Percentiles rank a stretch among this genome's conserved stretches.
phyloP scores from a whole-genome alignment of 1,140 invertebrate species.

The Berghia stephanieae region DNA sequence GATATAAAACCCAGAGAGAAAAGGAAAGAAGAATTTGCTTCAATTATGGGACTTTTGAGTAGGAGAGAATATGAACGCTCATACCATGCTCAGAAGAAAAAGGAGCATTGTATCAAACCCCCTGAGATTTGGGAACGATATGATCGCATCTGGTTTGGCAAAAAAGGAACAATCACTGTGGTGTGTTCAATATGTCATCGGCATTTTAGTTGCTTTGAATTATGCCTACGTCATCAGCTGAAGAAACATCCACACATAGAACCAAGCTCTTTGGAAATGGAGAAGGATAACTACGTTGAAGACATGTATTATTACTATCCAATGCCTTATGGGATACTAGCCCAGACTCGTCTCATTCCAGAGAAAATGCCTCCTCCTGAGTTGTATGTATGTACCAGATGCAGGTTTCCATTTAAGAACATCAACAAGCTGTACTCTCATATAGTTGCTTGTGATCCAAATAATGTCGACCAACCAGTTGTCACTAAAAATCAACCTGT shows the following conservation, averaged over 20 bases:
- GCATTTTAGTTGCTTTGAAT: conserved; percentile 43
- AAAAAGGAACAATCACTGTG: conserved; percentile 37
- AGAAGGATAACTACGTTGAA: conserved; percentile 37
- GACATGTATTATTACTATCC: conserved; percentile 33
- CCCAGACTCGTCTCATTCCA: conserved; percentile 37
- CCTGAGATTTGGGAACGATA: conserved; percentile 40
- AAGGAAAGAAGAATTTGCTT: conserved; percentile 19
- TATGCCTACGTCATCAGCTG: conserved; percentile 45
- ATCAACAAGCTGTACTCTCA: conserved; percentile 48
- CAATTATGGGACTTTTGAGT: conserved; percentile 5
- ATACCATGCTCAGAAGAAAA: background rate
- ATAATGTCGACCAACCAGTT: no score
- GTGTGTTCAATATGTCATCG: conserved; percentile 52
- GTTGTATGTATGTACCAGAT: conserved; percentile 47
- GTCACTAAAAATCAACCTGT: no score
- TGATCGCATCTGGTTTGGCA: conserved; percentile 49
- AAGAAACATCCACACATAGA: conserved; percentile 53
- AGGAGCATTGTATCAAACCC: conserved; percentile 8
- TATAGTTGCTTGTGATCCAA: conserved; percentile 52
- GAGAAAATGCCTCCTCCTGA: conserved; percentile 33
- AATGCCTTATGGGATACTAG: conserved; percentile 41
- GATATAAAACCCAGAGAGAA: no score
- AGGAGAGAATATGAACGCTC: conserved; percentile 22
- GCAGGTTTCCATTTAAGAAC: conserved; percentile 45
- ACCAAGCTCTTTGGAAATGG: conserved; percentile 46